A percentile compares a stretch with the other conserved stretches of the same genome.
These are phyloP conservation scores for Mya arenaria DNA, from an alignment of 1,140 invertebrate genomes.

Conservation along the genomic window DNA sequence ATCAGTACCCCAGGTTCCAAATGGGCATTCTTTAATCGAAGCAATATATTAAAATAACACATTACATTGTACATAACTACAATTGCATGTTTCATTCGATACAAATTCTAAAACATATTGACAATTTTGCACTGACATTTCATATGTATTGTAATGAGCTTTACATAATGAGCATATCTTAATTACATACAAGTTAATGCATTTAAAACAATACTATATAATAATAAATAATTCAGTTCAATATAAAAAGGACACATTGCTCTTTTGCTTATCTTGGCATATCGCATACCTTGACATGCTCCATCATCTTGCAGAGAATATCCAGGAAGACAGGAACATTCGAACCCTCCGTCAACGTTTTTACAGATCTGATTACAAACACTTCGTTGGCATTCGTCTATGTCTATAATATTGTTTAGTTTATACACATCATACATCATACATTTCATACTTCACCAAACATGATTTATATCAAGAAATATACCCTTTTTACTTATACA, in stretches of 20 bases:
- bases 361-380: conserved; percentile 6
- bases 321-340: neutral
- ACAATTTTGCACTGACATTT: no score
- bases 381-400: conserved; percentile 15
- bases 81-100: neutral
- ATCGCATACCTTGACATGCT: neutral
- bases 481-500: neutral
- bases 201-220: no score
- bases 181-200: no score
- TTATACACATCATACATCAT: neutral
- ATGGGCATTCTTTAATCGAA: neutral
- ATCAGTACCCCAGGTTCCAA: neutral
- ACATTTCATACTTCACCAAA: neutral
- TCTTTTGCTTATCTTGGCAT: neutral
- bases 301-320: neutral
- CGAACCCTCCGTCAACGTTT: conserved; percentile 19
- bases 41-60: neutral
- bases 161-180: no score
- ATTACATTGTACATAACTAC: neutral
- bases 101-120: neutral
- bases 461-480: neutral
- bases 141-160: no score
- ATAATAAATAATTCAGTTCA: no score
- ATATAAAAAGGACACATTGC: no score
- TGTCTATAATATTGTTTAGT: conserved; percentile 8